Percentiles rank a stretch among this genome's conserved stretches.
These are phyloP conservation scores for Notocelia uddmanniana DNA, from an alignment of 2,888 invertebrate genomes.

Conservation along the genomic window DNA sequence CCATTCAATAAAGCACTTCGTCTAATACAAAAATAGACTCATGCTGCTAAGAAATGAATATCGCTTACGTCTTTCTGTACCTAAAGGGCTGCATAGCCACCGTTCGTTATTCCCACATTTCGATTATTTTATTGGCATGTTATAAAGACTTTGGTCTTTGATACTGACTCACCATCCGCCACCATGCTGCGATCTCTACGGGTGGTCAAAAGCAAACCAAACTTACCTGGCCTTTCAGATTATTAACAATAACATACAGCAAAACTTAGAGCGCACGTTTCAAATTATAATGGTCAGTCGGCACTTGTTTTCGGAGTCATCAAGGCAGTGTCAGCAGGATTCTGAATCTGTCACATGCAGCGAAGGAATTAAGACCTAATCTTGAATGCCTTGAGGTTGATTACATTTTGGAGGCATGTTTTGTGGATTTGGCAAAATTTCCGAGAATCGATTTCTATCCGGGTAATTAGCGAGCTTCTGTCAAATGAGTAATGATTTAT, in stretches of 20 bases:
- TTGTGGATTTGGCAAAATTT: slow-evolving; percentile 18
- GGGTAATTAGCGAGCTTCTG: slow-evolving; percentile 36
- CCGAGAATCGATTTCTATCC: slow-evolving; percentile 32
- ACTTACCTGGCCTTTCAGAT: background rate
- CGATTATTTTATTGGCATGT: slow-evolving; percentile 62
- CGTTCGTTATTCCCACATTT: slow-evolving; percentile 54
- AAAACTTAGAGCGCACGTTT: background rate
- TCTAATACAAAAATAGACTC: background rate
- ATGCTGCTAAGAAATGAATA: background rate
- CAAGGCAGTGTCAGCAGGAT: slow-evolving; percentile 27
- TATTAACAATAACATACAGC: background rate
- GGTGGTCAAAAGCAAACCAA: slow-evolving; percentile 61
- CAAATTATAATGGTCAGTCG: slow-evolving; percentile 21
- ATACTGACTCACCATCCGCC: slow-evolving; percentile 67
- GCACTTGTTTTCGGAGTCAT: slow-evolving; percentile 32
- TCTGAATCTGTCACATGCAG: background rate
- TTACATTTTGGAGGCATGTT: background rate
- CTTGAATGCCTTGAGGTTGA: background rate
- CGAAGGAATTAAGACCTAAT: slow-evolving; percentile 9
- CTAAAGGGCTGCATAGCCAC: background rate
- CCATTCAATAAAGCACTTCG: slow-evolving; percentile 18
- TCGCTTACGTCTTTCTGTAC: background rate
- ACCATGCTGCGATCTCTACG: slow-evolving; percentile 68
- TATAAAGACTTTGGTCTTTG: slow-evolving; percentile 59
- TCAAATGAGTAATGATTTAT: slow-evolving; percentile 30